Conservation (phyloP, 2,113 vertebrate genomes). For the Apus apus region DNA sequence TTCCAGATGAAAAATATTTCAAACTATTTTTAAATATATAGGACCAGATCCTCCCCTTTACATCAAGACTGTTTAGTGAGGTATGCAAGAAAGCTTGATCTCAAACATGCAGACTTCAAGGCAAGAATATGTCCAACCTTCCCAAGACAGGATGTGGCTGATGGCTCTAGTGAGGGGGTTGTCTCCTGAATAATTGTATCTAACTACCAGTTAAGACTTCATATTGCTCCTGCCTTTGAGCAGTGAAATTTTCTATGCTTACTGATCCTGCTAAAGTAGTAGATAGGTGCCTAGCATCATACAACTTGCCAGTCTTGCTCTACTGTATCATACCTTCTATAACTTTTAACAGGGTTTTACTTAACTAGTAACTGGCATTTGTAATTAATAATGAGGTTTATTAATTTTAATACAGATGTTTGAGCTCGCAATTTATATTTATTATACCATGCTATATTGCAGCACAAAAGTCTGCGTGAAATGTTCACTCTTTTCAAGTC, state of each 20-base stretch:
- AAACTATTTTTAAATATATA: conserved; percentile 24
- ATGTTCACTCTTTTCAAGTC: conserved; percentile 1
- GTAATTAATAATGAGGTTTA: not conserved
- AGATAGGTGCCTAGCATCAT: not conserved
- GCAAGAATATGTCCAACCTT: not conserved
- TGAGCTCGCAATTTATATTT: not conserved
- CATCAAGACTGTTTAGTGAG: conserved; percentile 3
- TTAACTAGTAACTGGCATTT: not conserved
- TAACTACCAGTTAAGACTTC: not conserved
- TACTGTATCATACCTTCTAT: not conserved
- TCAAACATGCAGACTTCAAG: conserved; percentile 22
- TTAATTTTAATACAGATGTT: not conserved
- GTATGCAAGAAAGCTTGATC: conserved; percentile 24
- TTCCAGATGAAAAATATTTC: conserved; percentile 46
- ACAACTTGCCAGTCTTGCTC: not conserved
- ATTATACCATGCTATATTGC: conserved; percentile 4
- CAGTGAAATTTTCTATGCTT: not conserved
- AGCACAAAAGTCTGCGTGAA: conserved; percentile 3
- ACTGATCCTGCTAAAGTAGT: not conserved
- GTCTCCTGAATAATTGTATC: not conserved
- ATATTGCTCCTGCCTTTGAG: not conserved
- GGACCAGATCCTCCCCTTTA: conserved; percentile 15
- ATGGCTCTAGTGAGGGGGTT: not conserved
- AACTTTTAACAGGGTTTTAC: not conserved
- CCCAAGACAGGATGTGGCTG: not conserved